A percentile compares a stretch with the other conserved stretches of the same genome.
Evolutionary conservation across 2,113 vertebrate species (phyloP).

Genomic region (Prionailurus viverrinus): DNA sequence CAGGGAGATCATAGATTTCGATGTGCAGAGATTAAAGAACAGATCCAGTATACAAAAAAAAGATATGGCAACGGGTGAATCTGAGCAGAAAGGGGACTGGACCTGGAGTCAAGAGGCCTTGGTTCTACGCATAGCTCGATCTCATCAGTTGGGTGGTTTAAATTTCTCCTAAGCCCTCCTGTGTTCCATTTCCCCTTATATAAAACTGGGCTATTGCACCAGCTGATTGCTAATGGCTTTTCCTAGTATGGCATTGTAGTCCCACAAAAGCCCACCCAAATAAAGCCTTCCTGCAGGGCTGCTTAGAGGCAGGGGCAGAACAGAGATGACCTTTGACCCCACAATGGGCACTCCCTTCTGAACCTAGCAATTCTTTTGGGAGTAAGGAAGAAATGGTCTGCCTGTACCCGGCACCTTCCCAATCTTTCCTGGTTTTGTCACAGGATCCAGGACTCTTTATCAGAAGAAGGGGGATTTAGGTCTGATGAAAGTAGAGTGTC

Average conservation of each 20-base stretch:
- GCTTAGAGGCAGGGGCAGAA: neutral
- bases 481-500: constrained; percentile 5
- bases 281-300: neutral
- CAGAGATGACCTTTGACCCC: constrained; percentile 26
- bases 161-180: neutral
- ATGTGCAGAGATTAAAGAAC: neutral
- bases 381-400: neutral
- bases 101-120: neutral
- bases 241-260: neutral
- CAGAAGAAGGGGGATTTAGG: constrained; percentile 66
- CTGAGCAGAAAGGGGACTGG: neutral
- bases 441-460: constrained; percentile 54
- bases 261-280: neutral
- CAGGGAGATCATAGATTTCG: neutral
- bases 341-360: neutral
- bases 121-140: neutral
- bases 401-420: neutral
- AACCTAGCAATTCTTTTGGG: neutral
- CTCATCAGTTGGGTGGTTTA: neutral
- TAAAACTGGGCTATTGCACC: neutral
- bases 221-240: neutral
- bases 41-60: neutral
- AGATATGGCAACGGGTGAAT: neutral
- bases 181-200: neutral
- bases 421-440: constrained; percentile 3